Conservation (phyloP, 2,797 vertebrate species). For the Anguilla pacifica region DNA sequence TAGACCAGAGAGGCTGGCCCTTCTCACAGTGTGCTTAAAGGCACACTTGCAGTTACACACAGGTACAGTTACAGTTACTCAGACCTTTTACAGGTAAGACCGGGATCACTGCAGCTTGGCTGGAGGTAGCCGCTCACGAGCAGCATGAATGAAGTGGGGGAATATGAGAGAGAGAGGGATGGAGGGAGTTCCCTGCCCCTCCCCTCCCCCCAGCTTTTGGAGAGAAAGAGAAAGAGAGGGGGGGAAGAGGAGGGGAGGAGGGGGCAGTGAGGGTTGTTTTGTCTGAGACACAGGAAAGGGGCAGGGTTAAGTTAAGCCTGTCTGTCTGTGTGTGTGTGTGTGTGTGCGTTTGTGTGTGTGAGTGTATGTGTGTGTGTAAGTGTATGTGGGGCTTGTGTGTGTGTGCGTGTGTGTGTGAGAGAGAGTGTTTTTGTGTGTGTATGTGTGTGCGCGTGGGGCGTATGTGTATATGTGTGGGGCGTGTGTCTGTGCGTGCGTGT, state of each 20-base stretch:
- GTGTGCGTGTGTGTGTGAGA: conserved; percentile 18
- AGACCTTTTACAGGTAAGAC: neutral
- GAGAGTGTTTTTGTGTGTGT: too few relatives aligned
- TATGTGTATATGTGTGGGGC: neutral
- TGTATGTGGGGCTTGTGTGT: conserved; percentile 24
- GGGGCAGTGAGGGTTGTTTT: conserved; percentile 67
- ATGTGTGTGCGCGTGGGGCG: neutral
- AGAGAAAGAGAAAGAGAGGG: conserved; percentile 39
- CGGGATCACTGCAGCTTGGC: neutral
- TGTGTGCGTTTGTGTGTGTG: neutral
- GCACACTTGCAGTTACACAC: neutral
- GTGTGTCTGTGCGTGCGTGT: neutral
- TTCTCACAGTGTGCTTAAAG: neutral
- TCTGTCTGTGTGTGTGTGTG: conserved; percentile 51
- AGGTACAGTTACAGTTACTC: too few relatives aligned
- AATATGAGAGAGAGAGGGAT: conserved; percentile 38
- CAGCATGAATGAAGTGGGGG: conserved; percentile 34
- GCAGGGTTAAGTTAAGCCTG: conserved; percentile 68
- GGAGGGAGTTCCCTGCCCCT: conserved; percentile 50
- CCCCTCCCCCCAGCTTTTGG: conserved; percentile 50
- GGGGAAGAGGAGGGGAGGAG: conserved; percentile 43
- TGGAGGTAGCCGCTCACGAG: neutral
- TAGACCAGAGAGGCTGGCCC: neutral
- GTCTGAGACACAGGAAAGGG: conserved; percentile 79
- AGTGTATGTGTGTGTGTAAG: neutral